A percentile compares a stretch with the other conserved stretches of the same genome.
Evolutionary conservation across 2,797 vertebrate species (phyloP).

Genomic region (Tamandua tetradactyla): DNA sequence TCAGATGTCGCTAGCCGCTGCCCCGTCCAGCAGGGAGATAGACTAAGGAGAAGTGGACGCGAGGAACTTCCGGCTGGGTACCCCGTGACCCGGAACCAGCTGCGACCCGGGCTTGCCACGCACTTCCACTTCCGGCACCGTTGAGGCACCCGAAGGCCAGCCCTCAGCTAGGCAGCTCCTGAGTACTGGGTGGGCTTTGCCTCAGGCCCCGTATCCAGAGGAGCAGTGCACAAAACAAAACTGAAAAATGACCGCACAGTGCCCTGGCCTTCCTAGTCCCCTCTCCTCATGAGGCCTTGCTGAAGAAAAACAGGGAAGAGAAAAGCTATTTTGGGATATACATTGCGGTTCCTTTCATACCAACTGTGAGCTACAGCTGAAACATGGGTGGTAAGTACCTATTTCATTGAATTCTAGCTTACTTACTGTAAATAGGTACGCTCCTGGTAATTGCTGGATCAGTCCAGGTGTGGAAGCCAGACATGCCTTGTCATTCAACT

Average conservation of each 20-base stretch:
- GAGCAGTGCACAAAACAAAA: too few relatives aligned
- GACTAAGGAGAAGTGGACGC: too few relatives aligned
- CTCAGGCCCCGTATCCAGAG: fast-evolving
- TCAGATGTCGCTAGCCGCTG: too few relatives aligned
- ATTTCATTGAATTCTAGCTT: background rate
- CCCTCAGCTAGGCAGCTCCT: too few relatives aligned
- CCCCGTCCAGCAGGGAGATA: too few relatives aligned
- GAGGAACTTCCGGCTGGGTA: too few relatives aligned
- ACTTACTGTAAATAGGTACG: background rate
- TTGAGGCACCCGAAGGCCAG: too few relatives aligned
- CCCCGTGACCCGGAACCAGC: too few relatives aligned
- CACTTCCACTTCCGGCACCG: too few relatives aligned
- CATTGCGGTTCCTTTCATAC: background rate
- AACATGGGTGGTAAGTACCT: background rate
- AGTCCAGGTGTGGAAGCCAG: background rate
- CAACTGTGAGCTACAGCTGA: background rate
- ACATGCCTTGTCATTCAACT: background rate
- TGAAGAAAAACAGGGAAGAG: background rate
- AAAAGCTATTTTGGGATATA: background rate
- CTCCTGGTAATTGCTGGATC: background rate
- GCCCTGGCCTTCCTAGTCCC: background rate
- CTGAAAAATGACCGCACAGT: fast-evolving
- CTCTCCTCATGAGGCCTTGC: background rate
- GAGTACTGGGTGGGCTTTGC: too few relatives aligned
- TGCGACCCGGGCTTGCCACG: too few relatives aligned